These are phyloP conservation scores for Leucosticte australis DNA, from an alignment of 2,113 vertebrate species.

Conservation along the genomic window DNA sequence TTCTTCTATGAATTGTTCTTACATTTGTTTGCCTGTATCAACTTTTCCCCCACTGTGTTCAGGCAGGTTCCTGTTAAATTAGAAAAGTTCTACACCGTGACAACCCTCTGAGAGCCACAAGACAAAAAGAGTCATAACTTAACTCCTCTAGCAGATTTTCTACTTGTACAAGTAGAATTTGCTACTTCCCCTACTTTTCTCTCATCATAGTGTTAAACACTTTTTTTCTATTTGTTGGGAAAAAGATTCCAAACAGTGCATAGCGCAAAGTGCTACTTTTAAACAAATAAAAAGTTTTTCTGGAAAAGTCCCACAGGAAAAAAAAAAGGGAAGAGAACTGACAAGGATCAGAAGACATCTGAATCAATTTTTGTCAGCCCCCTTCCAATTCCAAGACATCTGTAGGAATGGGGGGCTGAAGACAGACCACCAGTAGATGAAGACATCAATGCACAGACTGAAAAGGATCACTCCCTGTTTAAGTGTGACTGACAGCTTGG, in stretches of 20 bases:
- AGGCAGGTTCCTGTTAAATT: background rate
- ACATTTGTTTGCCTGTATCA: background rate
- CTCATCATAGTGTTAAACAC: background rate
- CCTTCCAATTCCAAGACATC: background rate
- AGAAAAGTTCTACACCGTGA: background rate
- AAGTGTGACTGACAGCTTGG: background rate
- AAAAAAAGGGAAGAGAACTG: background rate
- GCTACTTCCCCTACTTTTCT: background rate
- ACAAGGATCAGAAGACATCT: background rate
- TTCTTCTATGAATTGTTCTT: background rate
- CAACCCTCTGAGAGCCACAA: background rate
- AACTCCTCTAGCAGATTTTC: background rate
- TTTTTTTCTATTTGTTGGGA: background rate
- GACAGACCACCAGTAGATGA: background rate
- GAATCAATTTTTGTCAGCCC: background rate
- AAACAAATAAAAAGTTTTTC: background rate
- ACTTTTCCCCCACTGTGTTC: background rate
- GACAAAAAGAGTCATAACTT: background rate
- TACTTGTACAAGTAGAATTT: background rate
- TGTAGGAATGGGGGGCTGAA: background rate
- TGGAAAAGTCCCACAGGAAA: background rate
- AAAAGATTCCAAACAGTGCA: background rate
- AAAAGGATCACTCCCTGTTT: background rate
- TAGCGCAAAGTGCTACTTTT: background rate
- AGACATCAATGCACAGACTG: background rate